Base-by-base conservation (phyloP, 2,888 invertebrate species). In the Chrysolina americana region DNA sequence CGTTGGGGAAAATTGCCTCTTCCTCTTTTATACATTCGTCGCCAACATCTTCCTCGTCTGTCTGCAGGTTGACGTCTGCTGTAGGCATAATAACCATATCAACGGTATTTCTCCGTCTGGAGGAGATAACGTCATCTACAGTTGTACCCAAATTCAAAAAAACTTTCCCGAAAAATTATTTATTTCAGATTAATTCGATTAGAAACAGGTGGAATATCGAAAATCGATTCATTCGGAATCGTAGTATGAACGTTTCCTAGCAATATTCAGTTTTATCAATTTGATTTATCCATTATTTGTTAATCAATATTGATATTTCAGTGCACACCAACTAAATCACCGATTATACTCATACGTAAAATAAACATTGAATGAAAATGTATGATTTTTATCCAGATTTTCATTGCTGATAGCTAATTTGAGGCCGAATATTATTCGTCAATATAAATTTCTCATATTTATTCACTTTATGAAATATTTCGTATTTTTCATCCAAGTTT, bases 201-300 rank as follows among this genome's bases (percentile, higher is more conserved):
- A 28, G n/a, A 36, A 59, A 36, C 59, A 28, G 36, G 59, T 36
- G 1, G 28, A 28, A 59, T 59, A 59, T 59, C 15, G 36, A 59
- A 36, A 59, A 36, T 59, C 59, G 3, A 28, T 0, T 59, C 2
- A 11, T 56, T 21, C 56, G 15, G 23, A 6, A 56, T 56, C 23
- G 13, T 48, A 36, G 36, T 36, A 48, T 36, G 59, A 59, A 59
- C 10, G 59, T 59, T 59, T 36, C 59, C 23, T 15, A 11, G 15
- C 28, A 59, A 59, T 36, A 36, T 59, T n/a, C 59, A 59, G n/a
- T 59, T 59, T 53, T 23, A 53, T 53, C 21, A 53, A 15, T 53
- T 53, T 23, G 21, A 53, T 23, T 53, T 11, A 10, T 53, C 15
- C 8, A 6, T n/a, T 53, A 19, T 53, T 23, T 19, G 53, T 11